phyloP scores from a whole-genome alignment of 2,113 vertebrate genomes.

The Lepus americanus region DNA sequence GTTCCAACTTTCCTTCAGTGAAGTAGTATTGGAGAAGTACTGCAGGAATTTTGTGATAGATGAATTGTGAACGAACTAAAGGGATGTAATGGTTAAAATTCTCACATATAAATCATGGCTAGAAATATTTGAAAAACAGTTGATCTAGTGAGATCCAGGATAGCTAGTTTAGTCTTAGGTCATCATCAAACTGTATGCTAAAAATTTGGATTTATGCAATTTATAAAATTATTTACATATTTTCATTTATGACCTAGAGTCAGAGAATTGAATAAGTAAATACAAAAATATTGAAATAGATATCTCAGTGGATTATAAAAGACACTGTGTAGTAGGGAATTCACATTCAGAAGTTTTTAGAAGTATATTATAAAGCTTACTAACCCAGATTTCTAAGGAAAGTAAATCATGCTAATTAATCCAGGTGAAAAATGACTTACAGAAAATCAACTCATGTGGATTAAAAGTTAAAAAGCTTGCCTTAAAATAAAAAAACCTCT shows the following conservation, averaged over 20 bases:
- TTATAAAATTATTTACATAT: background rate
- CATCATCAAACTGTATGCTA: background rate
- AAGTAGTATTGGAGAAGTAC: background rate
- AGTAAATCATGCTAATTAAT: background rate
- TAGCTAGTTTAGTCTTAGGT: background rate
- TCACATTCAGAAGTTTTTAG: background rate
- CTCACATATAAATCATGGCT: background rate
- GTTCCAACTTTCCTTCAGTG: background rate
- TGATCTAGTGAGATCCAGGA: background rate
- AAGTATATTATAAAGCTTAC: background rate
- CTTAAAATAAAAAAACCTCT: background rate
- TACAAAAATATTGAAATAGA: background rate
- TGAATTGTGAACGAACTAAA: background rate
- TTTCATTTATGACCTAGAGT: background rate
- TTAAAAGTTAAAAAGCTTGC: background rate
- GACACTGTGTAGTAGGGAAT: background rate
- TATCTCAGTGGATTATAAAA: background rate
- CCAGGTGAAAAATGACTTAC: background rate
- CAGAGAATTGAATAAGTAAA: background rate
- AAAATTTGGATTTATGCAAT: background rate
- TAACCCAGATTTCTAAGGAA: background rate
- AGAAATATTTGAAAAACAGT: background rate
- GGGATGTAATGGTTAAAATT: background rate
- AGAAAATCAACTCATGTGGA: background rate
- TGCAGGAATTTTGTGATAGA: background rate